These are phyloP conservation scores for Cephus rjabovi DNA, from an alignment of 2,888 invertebrate genomes.

Conservation along the genomic window DNA sequence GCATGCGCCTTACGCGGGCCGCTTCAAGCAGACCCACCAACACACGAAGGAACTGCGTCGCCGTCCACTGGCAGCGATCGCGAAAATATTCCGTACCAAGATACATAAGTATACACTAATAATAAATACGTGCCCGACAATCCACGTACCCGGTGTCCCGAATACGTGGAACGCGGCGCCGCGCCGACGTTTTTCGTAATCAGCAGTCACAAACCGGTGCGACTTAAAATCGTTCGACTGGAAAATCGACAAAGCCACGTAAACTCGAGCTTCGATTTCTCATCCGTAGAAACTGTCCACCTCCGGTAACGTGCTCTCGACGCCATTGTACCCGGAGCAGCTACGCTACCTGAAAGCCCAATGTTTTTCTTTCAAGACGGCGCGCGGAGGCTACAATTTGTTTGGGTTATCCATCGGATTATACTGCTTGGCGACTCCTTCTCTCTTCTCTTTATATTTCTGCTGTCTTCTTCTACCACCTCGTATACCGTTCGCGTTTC, in stretches of 20 bases:
- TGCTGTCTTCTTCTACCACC: background rate
- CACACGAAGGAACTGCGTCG: background rate
- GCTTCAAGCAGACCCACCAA: background rate
- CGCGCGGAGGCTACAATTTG: too few species aligned
- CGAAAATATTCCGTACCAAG: constrained; percentile 1
- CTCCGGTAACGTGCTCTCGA: too few species aligned
- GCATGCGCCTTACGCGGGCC: background rate
- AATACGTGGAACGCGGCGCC: too few species aligned
- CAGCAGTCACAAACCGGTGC: constrained; percentile 5
- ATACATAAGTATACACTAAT: constrained; percentile 10
- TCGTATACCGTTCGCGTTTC: background rate
- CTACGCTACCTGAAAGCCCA: too few species aligned
- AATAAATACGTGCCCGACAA: background rate
- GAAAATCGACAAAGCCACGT: background rate
- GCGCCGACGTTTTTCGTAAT: constrained; percentile 21
- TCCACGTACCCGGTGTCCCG: background rate
- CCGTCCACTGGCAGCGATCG: background rate
- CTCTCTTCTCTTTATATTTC: background rate
- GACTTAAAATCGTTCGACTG: background rate
- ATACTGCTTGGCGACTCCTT: background rate
- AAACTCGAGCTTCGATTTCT: background rate
- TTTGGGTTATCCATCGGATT: background rate
- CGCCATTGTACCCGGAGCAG: too few species aligned
- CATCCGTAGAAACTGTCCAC: too few species aligned
- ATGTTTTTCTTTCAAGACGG: too few species aligned